Base-by-base conservation (phyloP, 2,113 vertebrate genomes). In the Sorex fumeus region DNA sequence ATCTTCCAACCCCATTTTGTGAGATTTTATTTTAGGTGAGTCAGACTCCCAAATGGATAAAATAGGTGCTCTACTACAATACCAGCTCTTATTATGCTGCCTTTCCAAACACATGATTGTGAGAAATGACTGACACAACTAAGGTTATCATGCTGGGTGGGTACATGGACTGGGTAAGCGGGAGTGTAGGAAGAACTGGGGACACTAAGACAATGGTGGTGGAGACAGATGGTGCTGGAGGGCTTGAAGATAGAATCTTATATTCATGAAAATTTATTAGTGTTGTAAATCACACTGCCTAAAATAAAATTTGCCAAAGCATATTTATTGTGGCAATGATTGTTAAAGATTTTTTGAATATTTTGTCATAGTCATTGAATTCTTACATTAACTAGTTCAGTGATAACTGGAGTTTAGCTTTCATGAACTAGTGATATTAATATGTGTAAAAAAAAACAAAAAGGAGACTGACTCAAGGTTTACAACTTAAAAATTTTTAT, bases 401-500 rank as follows among this genome's bases (percentile, higher is more conserved):
- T 21, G 18, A 50, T 28, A 12, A 11, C 32, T 45, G 72, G 53
- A 84, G n/a, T 85, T 71, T 90, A 23, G 40, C 23, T 78, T 91
- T 94, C 60, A 21, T 0, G 45, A 45, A 77, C 18, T 50, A 34
- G 11, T 40, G 21, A 32, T 53, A 92, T 77, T 78, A 79, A 60
- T 43, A 50, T 67, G 12, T 70, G n/a, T 82, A 87, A n/a, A n/a
- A n/a, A 53, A n/a, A 0, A 76, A 60, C 36, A 83, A 50, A 75
- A 13, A 76, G 3, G 9, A 8, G 4, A 71, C 34, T 83, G 32
- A 70, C n/a, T 53, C 34, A 67, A 74, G 1, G 8, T 78, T 50
- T 21, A 66, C 82, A 91, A 34, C 75, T 88, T 70, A 47, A 53
- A 40, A 88, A 60, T 77, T 86, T 72, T 80, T n/a, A 66, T 74